These are phyloP conservation scores for Thermophis baileyi DNA, from an alignment of 2,113 vertebrate species.

Conservation along the genomic window DNA sequence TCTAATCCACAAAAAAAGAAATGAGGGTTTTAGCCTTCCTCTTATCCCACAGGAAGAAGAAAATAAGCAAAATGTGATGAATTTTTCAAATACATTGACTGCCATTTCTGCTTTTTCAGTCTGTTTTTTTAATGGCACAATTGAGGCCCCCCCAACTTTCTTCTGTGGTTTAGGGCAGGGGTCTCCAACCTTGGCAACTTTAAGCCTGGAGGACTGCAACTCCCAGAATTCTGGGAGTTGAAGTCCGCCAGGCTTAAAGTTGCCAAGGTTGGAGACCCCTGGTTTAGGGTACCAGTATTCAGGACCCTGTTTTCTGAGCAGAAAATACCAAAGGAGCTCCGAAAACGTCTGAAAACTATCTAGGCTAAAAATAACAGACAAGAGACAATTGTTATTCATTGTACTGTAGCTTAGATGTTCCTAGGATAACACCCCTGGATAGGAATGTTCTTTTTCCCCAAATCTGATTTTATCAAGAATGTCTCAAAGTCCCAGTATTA, in stretches of 20 bases:
- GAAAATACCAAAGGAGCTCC: slow-evolving; percentile 32
- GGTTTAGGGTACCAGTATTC: slow-evolving; percentile 23
- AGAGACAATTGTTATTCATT: background rate
- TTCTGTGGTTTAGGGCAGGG: slow-evolving; percentile 2
- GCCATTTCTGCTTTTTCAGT: slow-evolving; percentile 17
- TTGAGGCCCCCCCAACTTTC: slow-evolving; percentile 27
- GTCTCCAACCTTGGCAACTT: no score
- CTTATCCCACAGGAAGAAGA: slow-evolving; percentile 39
- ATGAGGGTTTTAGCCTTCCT: slow-evolving; percentile 37
- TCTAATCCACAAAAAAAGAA: slow-evolving; percentile 54
- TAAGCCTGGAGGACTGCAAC: no score
- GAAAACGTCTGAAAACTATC: slow-evolving; percentile 4
- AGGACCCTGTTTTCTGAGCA: slow-evolving; percentile 15
- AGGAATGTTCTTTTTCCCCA: background rate
- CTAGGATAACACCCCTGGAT: background rate
- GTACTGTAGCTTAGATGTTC: background rate
- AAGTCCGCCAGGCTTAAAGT: no score
- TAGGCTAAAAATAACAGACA: slow-evolving; percentile 1
- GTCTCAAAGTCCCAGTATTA: background rate
- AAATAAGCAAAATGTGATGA: slow-evolving; percentile 34
- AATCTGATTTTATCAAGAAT: slow-evolving; percentile 3
- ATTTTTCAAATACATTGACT: slow-evolving; percentile 23
- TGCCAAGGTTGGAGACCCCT: no score
- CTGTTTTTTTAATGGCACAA: background rate
- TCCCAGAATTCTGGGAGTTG: no score